A percentile compares a stretch with the other conserved stretches of the same genome.
phyloP scores from a whole-genome alignment of 2,797 vertebrate species.

The Oryzias sinensis region DNA sequence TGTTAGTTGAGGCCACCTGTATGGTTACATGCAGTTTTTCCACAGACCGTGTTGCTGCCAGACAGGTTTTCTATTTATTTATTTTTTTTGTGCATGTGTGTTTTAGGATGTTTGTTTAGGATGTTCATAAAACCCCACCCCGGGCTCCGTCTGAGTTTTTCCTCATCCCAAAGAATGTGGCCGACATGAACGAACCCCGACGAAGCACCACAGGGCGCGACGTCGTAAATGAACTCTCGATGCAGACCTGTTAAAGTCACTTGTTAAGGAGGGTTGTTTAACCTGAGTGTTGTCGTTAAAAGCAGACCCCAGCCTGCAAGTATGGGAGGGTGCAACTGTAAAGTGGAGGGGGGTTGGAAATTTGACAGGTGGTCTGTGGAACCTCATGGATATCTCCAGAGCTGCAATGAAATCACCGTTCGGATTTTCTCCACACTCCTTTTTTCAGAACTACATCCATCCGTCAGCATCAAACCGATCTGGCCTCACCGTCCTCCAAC shows the following conservation, averaged over 20 bases:
- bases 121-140: slow-evolving; percentile 46
- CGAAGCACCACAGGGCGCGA: slow-evolving; percentile 47
- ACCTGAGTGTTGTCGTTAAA: slow-evolving; percentile 69
- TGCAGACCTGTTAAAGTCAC: slow-evolving; percentile 64
- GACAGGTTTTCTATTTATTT: slow-evolving; percentile 7
- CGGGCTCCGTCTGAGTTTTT: slow-evolving; percentile 17
- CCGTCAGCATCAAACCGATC: slow-evolving; percentile 38
- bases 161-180: slow-evolving; percentile 47
- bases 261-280: slow-evolving; percentile 66
- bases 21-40: slow-evolving; percentile 13
- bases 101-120: slow-evolving; percentile 38
- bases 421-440: slow-evolving; percentile 39
- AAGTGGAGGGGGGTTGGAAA: slow-evolving; percentile 19
- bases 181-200: slow-evolving; percentile 43
- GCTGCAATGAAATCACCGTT: slow-evolving; percentile 44
- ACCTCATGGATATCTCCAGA: slow-evolving; percentile 45
- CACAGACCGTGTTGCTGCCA: slow-evolving; percentile 18
- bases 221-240: slow-evolving; percentile 66
- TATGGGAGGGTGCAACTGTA: slow-evolving; percentile 32
- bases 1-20: slow-evolving; percentile 52
- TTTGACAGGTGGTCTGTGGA: slow-evolving; percentile 59
- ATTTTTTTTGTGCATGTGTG: background rate
- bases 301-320: slow-evolving; percentile 60
- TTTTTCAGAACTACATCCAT: slow-evolving; percentile 29
- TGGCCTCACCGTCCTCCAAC: slow-evolving; percentile 45